A percentile compares a stretch with the other conserved stretches of the same genome.
Conservation (phyloP, 2,888 invertebrate genomes). For the Cephus nigrinus region DNA sequence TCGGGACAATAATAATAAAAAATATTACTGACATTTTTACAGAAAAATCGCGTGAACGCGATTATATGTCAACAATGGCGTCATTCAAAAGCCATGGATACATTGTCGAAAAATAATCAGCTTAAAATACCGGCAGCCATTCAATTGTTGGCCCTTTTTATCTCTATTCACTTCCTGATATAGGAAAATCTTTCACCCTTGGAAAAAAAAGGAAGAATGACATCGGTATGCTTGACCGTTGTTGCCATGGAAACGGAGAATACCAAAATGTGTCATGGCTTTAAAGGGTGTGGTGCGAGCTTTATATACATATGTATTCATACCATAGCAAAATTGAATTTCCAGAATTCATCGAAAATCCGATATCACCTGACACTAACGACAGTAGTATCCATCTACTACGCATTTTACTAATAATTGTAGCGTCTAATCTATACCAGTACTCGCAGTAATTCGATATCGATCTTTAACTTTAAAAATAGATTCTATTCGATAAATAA, state of each 20-base stretch:
- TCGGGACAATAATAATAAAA: not conserved
- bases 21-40: too few species aligned
- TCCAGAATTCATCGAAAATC: not conserved
- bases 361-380: not conserved
- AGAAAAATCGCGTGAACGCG: not conserved
- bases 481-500: not conserved
- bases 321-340: not conserved
- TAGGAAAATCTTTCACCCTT: not conserved
- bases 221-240: not conserved
- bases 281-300: not conserved
- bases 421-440: not conserved
- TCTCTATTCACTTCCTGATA: not conserved
- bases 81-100: not conserved
- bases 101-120: too few species aligned
- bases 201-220: not conserved
- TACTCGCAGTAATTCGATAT: not conserved
- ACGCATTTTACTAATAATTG: not conserved
- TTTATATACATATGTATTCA: not conserved
- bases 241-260: conserved; percentile 4
- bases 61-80: not conserved
- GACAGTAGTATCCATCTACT: not conserved
- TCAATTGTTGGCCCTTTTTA: not conserved
- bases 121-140: not conserved
- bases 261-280: not conserved
- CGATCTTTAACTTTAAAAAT: not conserved